Conservation (phyloP, 2,888 invertebrate species). For the Calephelis perditalis region DNA sequence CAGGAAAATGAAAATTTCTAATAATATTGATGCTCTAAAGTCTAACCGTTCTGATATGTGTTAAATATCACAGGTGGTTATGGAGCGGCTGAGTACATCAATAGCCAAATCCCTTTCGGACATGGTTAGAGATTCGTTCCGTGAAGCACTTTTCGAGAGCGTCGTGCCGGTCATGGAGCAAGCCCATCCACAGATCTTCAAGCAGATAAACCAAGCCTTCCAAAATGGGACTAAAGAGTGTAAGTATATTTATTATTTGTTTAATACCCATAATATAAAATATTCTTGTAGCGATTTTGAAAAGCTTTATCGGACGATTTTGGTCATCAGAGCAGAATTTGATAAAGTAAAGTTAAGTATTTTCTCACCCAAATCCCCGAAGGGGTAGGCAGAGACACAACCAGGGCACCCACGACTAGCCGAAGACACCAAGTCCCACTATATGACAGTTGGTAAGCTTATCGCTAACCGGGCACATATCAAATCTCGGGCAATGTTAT, state of each 20-base stretch:
- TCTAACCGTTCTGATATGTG: not conserved
- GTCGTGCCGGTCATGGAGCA: slow-evolving; percentile 93
- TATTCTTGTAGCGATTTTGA: too few species aligned
- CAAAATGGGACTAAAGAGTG: slow-evolving; percentile 93
- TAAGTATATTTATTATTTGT: slow-evolving; percentile 62
- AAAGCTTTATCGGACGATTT: too few species aligned
- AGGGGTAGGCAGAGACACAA: too few species aligned
- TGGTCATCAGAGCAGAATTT: too few species aligned
- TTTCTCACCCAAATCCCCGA: too few species aligned
- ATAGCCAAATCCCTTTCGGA: slow-evolving; percentile 84
- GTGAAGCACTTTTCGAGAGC: slow-evolving; percentile 85
- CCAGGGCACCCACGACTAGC: too few species aligned
- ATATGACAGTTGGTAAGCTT: too few species aligned
- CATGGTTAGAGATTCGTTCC: slow-evolving; percentile 86
- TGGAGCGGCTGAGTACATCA: slow-evolving; percentile 84
- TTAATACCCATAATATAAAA: not conserved
- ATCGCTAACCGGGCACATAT: too few species aligned
- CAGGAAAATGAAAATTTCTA: not conserved
- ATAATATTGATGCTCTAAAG: not conserved
- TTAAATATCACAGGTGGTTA: slow-evolving; percentile 78
- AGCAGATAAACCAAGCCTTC: slow-evolving; percentile 93
- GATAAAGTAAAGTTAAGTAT: too few species aligned
- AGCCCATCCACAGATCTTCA: slow-evolving; percentile 90
- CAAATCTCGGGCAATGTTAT: too few species aligned
- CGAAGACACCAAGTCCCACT: too few species aligned